A percentile compares a stretch with the other conserved stretches of the same genome.
Evolutionary conservation across 2,888 invertebrate species (phyloP).

Genomic region (Apodemia duryi): DNA sequence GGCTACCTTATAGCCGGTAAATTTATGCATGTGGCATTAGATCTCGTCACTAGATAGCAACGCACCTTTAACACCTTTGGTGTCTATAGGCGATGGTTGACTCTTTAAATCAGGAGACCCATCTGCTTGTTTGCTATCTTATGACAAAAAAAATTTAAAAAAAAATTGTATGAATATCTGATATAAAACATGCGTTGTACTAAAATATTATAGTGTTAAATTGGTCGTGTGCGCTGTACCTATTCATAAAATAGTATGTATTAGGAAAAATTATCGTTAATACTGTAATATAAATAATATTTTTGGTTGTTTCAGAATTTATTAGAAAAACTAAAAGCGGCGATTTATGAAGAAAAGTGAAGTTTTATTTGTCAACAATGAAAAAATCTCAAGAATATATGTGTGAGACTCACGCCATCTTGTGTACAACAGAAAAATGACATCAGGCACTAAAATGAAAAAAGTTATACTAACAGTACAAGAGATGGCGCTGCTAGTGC

Average conservation of each 20-base stretch:
- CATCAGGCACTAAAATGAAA: not conserved
- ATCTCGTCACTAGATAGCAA: too few species aligned
- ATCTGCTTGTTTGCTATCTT: too few species aligned
- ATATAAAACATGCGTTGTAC: too few species aligned
- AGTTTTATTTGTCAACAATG: not conserved
- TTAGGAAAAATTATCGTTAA: not conserved
- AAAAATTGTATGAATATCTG: too few species aligned
- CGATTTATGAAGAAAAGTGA: not conserved
- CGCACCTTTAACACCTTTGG: too few species aligned
- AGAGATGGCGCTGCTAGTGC: slow-evolving; percentile 55
- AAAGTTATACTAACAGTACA: not conserved
- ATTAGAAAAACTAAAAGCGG: not conserved
- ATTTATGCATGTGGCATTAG: too few species aligned
- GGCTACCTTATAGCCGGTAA: too few species aligned
- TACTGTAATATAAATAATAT: too few species aligned
- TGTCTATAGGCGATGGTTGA: too few species aligned
- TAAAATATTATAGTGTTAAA: too few species aligned
- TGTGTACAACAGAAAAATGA: slow-evolving; percentile 16
- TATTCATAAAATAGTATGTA: not conserved
- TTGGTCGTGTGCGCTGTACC: not conserved
- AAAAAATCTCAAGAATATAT: not conserved
- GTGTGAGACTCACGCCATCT: slow-evolving; percentile 25
- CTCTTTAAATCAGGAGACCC: too few species aligned
- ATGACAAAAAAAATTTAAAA: too few species aligned
- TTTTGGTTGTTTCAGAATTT: not conserved